phyloP scores from a whole-genome alignment of 2,797 vertebrate species.

The Artibeus jamaicensis region DNA sequence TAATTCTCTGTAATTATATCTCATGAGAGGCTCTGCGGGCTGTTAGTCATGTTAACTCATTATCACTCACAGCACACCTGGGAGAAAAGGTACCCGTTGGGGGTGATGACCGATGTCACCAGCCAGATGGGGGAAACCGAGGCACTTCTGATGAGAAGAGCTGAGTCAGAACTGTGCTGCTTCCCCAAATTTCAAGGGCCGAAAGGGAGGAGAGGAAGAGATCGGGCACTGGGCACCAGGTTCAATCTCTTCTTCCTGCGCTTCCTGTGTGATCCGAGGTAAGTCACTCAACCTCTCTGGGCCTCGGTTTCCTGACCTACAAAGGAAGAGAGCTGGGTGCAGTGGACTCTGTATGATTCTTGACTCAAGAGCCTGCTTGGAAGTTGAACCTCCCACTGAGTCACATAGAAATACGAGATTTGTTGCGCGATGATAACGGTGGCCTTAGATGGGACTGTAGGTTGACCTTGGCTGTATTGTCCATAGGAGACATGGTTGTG shows the following conservation, averaged over 20 bases:
- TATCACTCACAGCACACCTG: background rate
- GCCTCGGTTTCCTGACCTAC: background rate
- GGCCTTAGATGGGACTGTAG: background rate
- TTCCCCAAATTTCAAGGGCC: background rate
- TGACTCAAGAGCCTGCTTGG: background rate
- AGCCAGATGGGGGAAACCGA: background rate
- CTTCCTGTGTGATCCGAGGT: background rate
- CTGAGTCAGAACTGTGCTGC: background rate
- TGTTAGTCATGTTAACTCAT: constrained; percentile 17
- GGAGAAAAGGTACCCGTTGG: background rate
- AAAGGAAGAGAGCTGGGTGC: background rate
- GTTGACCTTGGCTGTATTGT: background rate
- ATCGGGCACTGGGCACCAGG: fast-evolving
- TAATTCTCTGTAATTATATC: constrained; percentile 70
- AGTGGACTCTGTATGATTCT: fast-evolving
- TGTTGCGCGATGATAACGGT: background rate
- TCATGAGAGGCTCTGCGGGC: background rate
- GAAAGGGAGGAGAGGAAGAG: background rate
- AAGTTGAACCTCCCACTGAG: background rate
- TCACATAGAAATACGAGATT: background rate
- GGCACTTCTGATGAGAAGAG: background rate
- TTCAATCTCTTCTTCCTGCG: background rate
- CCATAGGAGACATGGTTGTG: fast-evolving
- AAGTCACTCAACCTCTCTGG: background rate
- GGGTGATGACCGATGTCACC: fast-evolving